Base-by-base conservation (phyloP, 2,888 invertebrate species). In the Catotricha subobsoleta region DNA sequence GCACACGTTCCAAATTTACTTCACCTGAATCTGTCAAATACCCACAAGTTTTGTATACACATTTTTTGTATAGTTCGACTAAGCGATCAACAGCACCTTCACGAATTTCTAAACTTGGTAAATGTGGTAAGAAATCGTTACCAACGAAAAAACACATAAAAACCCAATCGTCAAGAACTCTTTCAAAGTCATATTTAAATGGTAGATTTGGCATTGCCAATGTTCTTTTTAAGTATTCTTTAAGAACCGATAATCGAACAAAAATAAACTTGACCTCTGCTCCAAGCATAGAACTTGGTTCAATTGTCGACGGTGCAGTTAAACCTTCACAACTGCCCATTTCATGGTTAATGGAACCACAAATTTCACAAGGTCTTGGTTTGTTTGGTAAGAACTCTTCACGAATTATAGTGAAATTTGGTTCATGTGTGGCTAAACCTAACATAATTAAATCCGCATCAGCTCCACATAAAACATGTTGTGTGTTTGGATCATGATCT, bases 91-190 rank as follows among this genome's bases (percentile, higher is more conserved):
- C 94, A 0, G 98, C 95, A 1, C 84, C 86, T 66, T 97, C 95
- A 37, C 94, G 71, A 54, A 99, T 98, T 70, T 98, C 97, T 50
- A 98, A 65, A 39, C 94, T 94, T 4, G 98, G 98, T 48, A 98
- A 68, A 68, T 99, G 98, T 0, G 98, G 98, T 51, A 98, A 62
- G 59, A 98, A 98, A 65, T 98, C 98, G 57, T 98, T 98, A 37
- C 98, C 98, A 40, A 97, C 95, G 64, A 98, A 98, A 67, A 99
- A 98, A 58, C 98, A 98, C 91, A 98, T 94, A 54, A 79, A 79
- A 5, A 81, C 97, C 97, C 97, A 99, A 64, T 99, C 98, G 57
- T 98, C 98, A 13, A 99, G 60, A 0, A 80, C 91, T 42, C 97
- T 67, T 54, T 98, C 98, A 59, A 98, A 87, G 57, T 92, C 88